Base-by-base conservation (phyloP, 2,888 invertebrate genomes). In the Diplolepis rosae region DNA sequence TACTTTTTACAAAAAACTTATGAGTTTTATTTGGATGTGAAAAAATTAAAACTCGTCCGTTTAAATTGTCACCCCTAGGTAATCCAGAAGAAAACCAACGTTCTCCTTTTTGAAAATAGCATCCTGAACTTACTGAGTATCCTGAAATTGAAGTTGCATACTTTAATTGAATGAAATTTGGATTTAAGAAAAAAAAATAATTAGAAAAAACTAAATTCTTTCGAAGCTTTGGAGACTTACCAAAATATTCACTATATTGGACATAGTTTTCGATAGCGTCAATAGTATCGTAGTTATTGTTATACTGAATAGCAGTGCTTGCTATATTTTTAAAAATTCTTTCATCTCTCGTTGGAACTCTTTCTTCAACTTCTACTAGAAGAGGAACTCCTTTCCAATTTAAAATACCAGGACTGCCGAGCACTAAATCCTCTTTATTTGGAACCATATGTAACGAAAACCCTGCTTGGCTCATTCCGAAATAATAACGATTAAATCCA, bases 361-460 rank as follows among this genome's bases (percentile, higher is more conserved):
- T n/a, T 27, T 66, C 50, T 11, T 45, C 50, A 6, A 48, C 66
- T 66, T 70, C 27, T 9, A 48, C 18, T 7, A 84, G 65, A 32
- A 82, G 18, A 4, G 82, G 65, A 1, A 76, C 66, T 9, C 89
- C 89, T 39, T 75, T 80, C 87, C 86, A 88, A 52, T 81, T 78
- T 28, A 77, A 75, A 22, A 86, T 66, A 6, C 89, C 89, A 2
- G 89, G 89, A 68, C 84, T 84, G 5, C 89, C 89, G 11, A 87
- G 48, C 4, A 83, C 56, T 39, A 85, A 65, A 70, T 82, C 71
- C 18, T 72, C 70, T n/a, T 45, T 32, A 7, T 75, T 50, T 0
- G 75, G 72, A 5, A 22, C 66, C 56, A 83, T 51, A 32, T 85
- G 80, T 9, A 82, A 18, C 4, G 87, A 85, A 65, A 85, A 84